phyloP scores from a whole-genome alignment of 2,888 invertebrate genomes.

The Athripsodes cinereus region DNA sequence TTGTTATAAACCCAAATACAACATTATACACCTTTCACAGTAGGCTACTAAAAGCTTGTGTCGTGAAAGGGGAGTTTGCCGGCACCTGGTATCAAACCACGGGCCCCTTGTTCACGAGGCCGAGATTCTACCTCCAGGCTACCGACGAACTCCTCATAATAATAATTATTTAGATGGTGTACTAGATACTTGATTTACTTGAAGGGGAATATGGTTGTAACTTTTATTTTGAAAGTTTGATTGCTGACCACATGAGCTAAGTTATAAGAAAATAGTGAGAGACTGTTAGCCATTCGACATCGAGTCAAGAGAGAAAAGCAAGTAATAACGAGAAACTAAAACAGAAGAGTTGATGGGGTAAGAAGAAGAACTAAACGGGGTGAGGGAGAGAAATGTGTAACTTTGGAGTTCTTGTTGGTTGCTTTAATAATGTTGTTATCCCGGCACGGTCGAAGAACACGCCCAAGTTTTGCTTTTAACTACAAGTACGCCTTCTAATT shows the following conservation, averaged over 20 bases:
- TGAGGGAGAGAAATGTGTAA: constrained; percentile 21
- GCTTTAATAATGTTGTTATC: constrained; percentile 29
- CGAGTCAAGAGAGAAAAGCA: not conserved
- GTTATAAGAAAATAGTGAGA: not conserved
- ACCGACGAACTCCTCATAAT: too few relatives aligned
- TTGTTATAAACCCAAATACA: too few relatives aligned
- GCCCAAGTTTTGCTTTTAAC: constrained; percentile 27
- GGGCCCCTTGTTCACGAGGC: too few relatives aligned
- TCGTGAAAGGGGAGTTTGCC: too few relatives aligned
- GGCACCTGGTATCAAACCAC: too few relatives aligned
- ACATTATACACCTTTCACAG: too few relatives aligned
- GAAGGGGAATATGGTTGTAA: not conserved
- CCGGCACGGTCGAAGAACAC: constrained; percentile 25
- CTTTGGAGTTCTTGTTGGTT: constrained; percentile 28
- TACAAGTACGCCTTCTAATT: constrained; percentile 26
- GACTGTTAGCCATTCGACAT: not conserved
- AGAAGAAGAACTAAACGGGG: constrained; percentile 4
- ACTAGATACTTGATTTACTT: too few relatives aligned
- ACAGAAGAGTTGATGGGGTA: not conserved
- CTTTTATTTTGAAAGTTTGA: not conserved
- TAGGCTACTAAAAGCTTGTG: too few relatives aligned
- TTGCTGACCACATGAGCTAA: not conserved
- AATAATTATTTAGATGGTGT: too few relatives aligned
- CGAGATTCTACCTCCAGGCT: too few relatives aligned
- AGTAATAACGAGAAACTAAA: constrained; percentile 2